phyloP scores from a whole-genome alignment of 2,888 invertebrate species.

The Entomobrya proxima region DNA sequence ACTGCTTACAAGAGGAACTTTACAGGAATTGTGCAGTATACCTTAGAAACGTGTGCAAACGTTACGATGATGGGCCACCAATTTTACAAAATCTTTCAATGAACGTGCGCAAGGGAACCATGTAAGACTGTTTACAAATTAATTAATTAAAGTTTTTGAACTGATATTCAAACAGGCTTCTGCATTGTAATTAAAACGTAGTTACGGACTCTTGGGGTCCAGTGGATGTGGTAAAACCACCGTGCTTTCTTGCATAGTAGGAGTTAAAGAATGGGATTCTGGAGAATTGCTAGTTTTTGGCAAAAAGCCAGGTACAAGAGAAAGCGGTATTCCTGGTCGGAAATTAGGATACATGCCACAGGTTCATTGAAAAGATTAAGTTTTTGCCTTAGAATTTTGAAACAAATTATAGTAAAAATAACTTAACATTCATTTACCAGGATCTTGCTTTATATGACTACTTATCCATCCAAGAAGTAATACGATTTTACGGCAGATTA shows the following conservation, averaged over 20 bases:
- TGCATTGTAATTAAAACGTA: no score
- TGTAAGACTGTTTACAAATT: constrained; percentile 9
- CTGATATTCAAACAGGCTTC: no score
- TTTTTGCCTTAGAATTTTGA: no score
- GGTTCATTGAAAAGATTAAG: no score
- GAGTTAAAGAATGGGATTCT: constrained; percentile 77
- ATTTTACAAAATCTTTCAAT: not conserved
- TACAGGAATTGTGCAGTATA: no score
- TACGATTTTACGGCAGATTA: constrained; percentile 61
- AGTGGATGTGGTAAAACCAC: constrained; percentile 77
- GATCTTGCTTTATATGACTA: constrained; percentile 60
- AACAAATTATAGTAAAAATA: no score
- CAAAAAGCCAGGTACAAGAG: constrained; percentile 68
- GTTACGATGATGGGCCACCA: not conserved
- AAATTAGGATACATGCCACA: constrained; percentile 79
- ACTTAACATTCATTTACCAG: no score
- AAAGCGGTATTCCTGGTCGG: constrained; percentile 78
- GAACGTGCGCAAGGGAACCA: constrained; percentile 2
- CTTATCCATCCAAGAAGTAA: constrained; percentile 57
- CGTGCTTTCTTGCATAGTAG: constrained; percentile 75
- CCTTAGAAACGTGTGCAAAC: not conserved
- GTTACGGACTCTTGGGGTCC: constrained; percentile 41
- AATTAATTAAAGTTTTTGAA: not conserved
- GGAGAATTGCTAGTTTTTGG: constrained; percentile 77
- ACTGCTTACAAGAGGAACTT: no score